Evolutionary conservation across 2,113 vertebrate genomes (phyloP).

Genomic region (Nibea albiflora): DNA sequence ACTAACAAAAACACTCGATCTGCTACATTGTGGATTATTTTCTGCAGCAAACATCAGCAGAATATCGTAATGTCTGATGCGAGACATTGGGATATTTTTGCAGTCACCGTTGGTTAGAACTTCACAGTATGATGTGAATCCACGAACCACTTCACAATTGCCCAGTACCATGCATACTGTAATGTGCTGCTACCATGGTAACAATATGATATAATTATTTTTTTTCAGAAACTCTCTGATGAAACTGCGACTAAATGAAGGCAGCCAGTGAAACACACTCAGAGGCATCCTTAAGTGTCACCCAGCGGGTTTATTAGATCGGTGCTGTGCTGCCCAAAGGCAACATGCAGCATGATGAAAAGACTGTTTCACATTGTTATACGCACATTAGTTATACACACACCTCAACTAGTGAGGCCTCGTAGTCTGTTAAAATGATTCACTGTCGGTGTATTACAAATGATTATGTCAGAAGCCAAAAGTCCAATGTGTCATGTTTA

Average conservation of each 20-base stretch:
- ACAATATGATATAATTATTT: conserved; percentile 3
- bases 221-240: neutral
- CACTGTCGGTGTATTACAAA: too few relatives aligned
- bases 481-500: too few relatives aligned
- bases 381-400: too few relatives aligned
- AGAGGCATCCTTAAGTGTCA: neutral
- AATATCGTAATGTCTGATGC: too few relatives aligned
- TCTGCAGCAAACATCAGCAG: too few relatives aligned
- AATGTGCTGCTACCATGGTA: neutral
- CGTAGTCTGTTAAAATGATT: too few relatives aligned
- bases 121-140: neutral
- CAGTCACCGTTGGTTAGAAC: neutral
- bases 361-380: neutral
- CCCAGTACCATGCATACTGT: neutral
- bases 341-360: neutral
- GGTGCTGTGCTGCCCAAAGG: neutral
- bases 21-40: too few relatives aligned
- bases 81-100: neutral
- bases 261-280: neutral
- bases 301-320: neutral
- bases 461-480: too few relatives aligned
- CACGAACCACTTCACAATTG: neutral
- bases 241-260: conserved; percentile 5
- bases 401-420: too few relatives aligned
- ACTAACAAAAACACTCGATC: neutral